A percentile compares a stretch with the other conserved stretches of the same genome.
Evolutionary conservation across 2,888 invertebrate species (phyloP).

Genomic region (Atethmia centrago): DNA sequence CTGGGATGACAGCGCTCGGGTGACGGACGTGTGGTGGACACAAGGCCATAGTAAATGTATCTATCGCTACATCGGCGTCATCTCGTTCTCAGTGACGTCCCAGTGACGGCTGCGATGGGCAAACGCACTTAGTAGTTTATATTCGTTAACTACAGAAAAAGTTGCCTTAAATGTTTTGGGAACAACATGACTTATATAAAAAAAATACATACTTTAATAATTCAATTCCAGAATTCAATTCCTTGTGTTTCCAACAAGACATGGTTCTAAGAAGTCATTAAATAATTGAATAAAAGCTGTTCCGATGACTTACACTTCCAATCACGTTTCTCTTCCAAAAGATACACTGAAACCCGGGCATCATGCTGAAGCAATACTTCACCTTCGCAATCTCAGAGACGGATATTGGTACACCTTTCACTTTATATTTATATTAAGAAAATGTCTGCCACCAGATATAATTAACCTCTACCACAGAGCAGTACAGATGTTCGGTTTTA

Average conservation of each 20-base stretch:
- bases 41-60: too few species aligned
- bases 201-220: background rate
- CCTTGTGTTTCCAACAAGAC: background rate
- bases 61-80: too few species aligned
- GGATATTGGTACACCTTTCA: slow-evolving; percentile 36
- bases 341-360: slow-evolving; percentile 19
- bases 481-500: background rate
- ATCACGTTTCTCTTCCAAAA: slow-evolving; percentile 15
- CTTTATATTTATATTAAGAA: slow-evolving; percentile 58
- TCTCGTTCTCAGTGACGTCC: too few species aligned
- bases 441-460: slow-evolving; percentile 55
- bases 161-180: background rate
- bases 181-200: background rate
- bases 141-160: background rate
- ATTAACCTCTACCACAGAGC: slow-evolving; percentile 36
- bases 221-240: background rate
- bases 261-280: background rate
- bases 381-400: slow-evolving; percentile 8
- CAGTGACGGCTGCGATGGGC: too few species aligned
- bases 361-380: slow-evolving; percentile 30
- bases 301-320: background rate
- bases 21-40: too few species aligned
- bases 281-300: slow-evolving; percentile 5
- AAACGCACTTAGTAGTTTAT: background rate
- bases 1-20: too few species aligned